Evolutionary conservation across 1,140 invertebrate species (phyloP).

Genomic region (Oreohelix idahoensis): DNA sequence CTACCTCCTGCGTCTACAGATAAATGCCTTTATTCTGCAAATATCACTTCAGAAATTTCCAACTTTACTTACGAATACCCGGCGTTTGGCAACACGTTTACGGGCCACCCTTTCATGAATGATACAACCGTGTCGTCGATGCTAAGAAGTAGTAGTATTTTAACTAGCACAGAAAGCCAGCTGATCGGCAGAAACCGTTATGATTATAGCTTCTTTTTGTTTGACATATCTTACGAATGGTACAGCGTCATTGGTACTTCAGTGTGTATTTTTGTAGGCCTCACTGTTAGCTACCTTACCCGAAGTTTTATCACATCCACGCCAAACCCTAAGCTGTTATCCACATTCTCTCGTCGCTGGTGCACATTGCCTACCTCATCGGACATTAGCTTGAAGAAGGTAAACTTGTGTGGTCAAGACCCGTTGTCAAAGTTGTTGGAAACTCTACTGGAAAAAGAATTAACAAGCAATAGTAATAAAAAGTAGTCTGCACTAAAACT

Average conservation of each 20-base stretch:
- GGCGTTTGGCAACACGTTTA: neutral
- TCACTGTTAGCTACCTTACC: neutral
- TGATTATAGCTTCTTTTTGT: conserved; percentile 10
- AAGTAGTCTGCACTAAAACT: too few species aligned
- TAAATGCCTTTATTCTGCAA: neutral
- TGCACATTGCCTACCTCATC: neutral
- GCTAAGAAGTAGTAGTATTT: neutral
- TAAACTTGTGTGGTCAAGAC: neutral
- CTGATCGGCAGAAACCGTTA: neutral
- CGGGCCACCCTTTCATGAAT: neutral
- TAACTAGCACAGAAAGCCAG: neutral
- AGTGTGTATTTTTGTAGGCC: neutral
- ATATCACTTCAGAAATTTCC: neutral
- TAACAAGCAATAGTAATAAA: neutral
- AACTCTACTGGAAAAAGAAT: neutral
- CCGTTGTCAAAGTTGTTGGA: neutral
- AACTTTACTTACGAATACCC: neutral
- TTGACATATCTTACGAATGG: conserved; percentile 31
- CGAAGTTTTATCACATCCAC: neutral
- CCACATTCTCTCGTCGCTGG: neutral
- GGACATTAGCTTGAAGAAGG: neutral
- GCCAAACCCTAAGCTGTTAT: neutral
- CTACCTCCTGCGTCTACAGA: neutral
- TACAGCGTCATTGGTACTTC: neutral
- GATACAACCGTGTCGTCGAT: neutral